Evolutionary conservation across 1,140 invertebrate species (phyloP), one percentile per base, ranked within the genome.

Genomic region (Pseudoatta argentina): DNA sequence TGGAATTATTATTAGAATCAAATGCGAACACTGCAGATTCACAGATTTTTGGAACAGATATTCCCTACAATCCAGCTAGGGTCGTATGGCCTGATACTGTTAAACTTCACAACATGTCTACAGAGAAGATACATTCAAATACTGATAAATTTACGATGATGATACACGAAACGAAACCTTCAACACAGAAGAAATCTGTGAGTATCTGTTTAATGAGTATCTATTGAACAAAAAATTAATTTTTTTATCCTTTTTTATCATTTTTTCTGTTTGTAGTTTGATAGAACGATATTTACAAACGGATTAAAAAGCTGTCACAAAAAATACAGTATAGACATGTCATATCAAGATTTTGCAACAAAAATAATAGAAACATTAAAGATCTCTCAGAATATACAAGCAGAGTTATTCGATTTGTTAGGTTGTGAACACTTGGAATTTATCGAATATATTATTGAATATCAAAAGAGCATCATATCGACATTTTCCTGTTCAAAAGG

Each of bases 341-440:
- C 95, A 8, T 95, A 95, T 90, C 95, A 96, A 3, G 96, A 97
- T 73, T 96, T 98, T 71, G 90, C 96, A 6, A 95, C 95, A 57
- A 96, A 96, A 2, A 95, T 98, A 5, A 94, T 97, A 3, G 95
- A 95, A 5, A 96, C 96, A 83, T 97, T 97, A 1, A 95, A 96
- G 63, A 96, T 96, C 90, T 96, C 95, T 57, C 96, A 97, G 92
- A 97, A 98, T 91, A 48, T 98, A 81, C 97, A 99, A 93, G 98
- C 97, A 95, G 98, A 98, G 94, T 94, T 99, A 8, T 97, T 99
- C 95, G 98, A 99, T 89, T 94, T 99, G 24, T 95, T 98, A 77
- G 98, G 98, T 7, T 98, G 97, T 95, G 98, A 99, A 90, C 96
- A 98, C 89, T 97, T 99, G 94, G 98, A 98, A 91, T 96, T 99